phyloP scores from a whole-genome alignment of 2,113 vertebrate genomes.

The Ginglymostoma cirratum region DNA sequence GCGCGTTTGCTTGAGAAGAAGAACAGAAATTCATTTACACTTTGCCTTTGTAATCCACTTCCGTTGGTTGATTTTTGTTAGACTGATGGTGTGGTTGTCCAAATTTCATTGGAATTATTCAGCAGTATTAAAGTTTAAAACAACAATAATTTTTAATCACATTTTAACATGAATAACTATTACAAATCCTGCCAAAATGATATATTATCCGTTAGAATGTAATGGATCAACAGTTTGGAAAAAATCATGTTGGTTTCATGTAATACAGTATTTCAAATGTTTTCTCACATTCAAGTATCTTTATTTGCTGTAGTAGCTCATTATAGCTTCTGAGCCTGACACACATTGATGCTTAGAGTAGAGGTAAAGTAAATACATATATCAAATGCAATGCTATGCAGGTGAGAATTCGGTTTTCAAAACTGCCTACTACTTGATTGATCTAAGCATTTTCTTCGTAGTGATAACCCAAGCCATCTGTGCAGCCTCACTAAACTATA shows the following conservation, averaged over 20 bases:
- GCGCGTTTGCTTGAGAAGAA: neutral
- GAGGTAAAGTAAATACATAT: neutral
- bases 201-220: neutral
- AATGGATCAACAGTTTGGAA: neutral
- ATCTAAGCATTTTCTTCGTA: neutral
- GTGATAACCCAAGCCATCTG: neutral
- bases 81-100: neutral
- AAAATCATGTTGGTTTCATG: neutral
- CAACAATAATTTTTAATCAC: neutral
- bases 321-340: neutral
- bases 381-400: neutral
- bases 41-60: neutral
- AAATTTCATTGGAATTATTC: neutral
- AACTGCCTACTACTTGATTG: neutral
- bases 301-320: neutral
- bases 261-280: neutral
- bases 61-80: neutral
- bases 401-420: neutral
- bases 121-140: neutral
- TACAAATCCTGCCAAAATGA: neutral
- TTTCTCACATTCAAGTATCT: neutral
- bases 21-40: neutral
- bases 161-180: neutral
- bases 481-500: neutral
- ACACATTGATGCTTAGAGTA: neutral